Evolutionary conservation across 2,113 vertebrate species (phyloP).

Genomic region (Malurus melanocephalus): DNA sequence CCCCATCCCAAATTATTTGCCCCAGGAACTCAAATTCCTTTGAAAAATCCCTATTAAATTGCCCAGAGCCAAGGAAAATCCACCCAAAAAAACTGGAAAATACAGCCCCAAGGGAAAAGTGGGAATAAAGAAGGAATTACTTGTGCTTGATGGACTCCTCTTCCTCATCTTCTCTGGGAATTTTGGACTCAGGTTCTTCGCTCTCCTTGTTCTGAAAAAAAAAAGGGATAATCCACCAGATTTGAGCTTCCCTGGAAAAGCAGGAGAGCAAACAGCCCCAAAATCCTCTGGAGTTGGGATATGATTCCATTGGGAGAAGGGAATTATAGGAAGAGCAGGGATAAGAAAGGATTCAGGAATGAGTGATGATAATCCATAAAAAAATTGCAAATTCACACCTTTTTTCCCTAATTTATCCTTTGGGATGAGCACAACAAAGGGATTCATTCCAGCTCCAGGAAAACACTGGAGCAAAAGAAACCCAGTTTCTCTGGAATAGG

Average conservation of each 20-base stretch:
- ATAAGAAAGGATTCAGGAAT: neutral
- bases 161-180: slow-evolving; percentile 67
- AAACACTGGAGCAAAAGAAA: accelerated
- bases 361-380: too few relatives aligned
- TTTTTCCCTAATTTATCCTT: accelerated
- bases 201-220: slow-evolving; percentile 72
- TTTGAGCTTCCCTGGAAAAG: neutral
- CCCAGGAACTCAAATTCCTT: neutral
- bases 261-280: neutral
- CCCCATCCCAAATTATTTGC: neutral
- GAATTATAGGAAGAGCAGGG: neutral
- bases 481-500: neutral
- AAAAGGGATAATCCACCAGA: neutral
- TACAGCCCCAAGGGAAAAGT: neutral
- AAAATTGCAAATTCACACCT: too few relatives aligned
- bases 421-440: accelerated
- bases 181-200: slow-evolving; percentile 76
- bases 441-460: neutral
- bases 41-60: accelerated
- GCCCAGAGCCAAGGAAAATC: neutral
- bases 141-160: slow-evolving; percentile 73
- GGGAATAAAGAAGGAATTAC: slow-evolving; percentile 56
- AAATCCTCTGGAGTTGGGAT: neutral
- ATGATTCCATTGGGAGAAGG: accelerated
- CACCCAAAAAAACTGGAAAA: neutral